Evolutionary conservation across 2,888 invertebrate species (phyloP), one percentile per base, ranked within the genome.

Genomic region (Brachycybe producta): DNA sequence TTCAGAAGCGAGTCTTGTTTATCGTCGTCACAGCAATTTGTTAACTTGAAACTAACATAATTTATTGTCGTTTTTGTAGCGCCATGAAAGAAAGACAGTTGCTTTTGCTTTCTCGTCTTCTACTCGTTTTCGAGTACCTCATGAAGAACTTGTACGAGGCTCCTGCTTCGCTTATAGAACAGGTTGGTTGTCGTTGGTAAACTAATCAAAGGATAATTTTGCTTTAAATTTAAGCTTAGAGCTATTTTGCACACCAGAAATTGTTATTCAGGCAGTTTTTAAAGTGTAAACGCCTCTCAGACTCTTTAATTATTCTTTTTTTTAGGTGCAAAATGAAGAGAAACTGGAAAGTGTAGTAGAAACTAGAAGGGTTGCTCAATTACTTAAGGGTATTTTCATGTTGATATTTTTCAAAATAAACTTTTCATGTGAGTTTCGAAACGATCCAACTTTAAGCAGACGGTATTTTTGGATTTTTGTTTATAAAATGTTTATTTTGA

Each of bases 131-230:
- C 55, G 95, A 95, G 64, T 95, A 95, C 63, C 77, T 95, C 56
- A 86, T 95, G 80, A 84, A 87, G 64, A 88, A 92, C 70, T 73
- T 95, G 34, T 95, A 95, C 62, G 92, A 92, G 64, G 88, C 92
- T 0, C 91, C 91, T 0, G 78, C 85, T 19, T 78, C 78, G 17
- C 70, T 92, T 47, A 70, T 90, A 35, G 86, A 87, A 66, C 90
- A 90, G 75, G 86, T 87, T 34, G 21, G 4, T 11, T 32, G 13
- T 3, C 1, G 1, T 13, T n/a, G 17, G 15, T 19, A 40, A 5
- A 21, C 5, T 2, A 5, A 40, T 19, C 7, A 5, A 2, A 23
- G 4, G 19, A 5, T 39, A 39, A 23, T 21, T 21, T 21, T 7
- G 40, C 3, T 17, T n/a, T 11, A 3, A 21, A 23, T 23, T 5